Base-by-base conservation (phyloP, 2,888 invertebrate genomes). In the Tricholauxania praeusta region DNA sequence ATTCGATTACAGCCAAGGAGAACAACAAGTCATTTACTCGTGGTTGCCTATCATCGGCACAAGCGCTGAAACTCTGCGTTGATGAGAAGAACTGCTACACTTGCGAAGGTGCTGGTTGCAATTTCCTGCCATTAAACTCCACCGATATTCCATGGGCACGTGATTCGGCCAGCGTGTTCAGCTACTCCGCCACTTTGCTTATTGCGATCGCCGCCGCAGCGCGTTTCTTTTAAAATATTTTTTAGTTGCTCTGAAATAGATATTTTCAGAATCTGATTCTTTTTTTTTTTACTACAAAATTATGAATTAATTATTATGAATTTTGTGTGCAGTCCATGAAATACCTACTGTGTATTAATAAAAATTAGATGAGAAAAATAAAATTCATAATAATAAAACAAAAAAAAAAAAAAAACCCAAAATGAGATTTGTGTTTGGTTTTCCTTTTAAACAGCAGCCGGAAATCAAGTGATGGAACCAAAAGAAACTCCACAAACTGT, bases 41-140 rank as follows among this genome's bases (percentile, higher is more conserved):
- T 57, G 87, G 86, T 57, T 86, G 86, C 72, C 79, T 86, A 4
- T 82, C 80, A 65, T 78, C 81, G 1, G 83, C 81, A 7, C 79
- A 81, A 39, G 76, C 78, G 17, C 78, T 80, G 22, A 84, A 83
- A 59, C 69, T 80, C 62, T 87, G 86, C 74, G 66, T 79, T 15
- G 76, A 81, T 62, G 75, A 78, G 1, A 76, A 78, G 28, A 79
- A 83, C 70, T 87, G 86, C 72, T 86, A 71, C 71, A 80, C 79
- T 57, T 87, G 86, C 72, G 83, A 84, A 12, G 86, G 87, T 8
- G 73, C 76, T 52, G 86, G 85, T 62, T 87, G 86, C 75, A 87
- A 87, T 73, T 80, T 80, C 74, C 77, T 85, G 17, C 67, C 70
- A 39, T 62, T 78, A 48, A 81, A 82, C 63, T 75, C 79, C 3